These are phyloP conservation scores for Leptoteleia sp. DNA, from an alignment of 1,140 invertebrate species.

Conservation along the genomic window DNA sequence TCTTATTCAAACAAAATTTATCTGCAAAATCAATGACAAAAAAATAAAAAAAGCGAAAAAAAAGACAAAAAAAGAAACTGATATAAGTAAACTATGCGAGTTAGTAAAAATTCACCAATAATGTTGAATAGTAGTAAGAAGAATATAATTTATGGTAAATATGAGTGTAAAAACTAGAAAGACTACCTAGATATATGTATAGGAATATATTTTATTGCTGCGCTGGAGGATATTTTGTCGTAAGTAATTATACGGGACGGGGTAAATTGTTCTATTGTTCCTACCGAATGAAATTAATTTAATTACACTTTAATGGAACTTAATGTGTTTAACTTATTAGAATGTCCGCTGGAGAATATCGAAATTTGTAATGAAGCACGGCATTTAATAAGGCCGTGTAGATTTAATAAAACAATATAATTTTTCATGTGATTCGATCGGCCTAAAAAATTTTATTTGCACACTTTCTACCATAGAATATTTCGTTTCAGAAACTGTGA, in stretches of 20 bases:
- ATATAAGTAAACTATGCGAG: constrained; percentile 23
- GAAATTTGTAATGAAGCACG: constrained; percentile 1
- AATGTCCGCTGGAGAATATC: constrained; percentile 1
- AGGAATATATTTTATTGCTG: constrained; percentile 47
- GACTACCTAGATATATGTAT: constrained; percentile 50
- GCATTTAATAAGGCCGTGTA: constrained; percentile 43
- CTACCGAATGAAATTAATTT: background rate
- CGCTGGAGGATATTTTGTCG: constrained; percentile 26
- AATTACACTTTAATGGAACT: background rate
- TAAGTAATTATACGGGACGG: constrained; percentile 2
- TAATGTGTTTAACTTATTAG: constrained; percentile 2
- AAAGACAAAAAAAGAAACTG: constrained; percentile 9
- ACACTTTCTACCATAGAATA: background rate
- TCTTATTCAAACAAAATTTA: constrained; percentile 17
- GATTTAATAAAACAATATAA: background rate
- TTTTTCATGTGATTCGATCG: constrained; percentile 14
- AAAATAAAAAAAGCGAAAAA: constrained; percentile 16
- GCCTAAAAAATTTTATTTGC: constrained; percentile 32
- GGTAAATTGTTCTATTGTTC: background rate
- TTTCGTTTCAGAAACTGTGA: no score
- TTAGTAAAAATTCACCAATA: constrained; percentile 40
- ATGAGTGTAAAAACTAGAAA: constrained; percentile 56
- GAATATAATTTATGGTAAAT: constrained; percentile 56
- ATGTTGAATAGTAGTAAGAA: constrained; percentile 62
- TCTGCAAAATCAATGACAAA: constrained; percentile 6